Conservation (phyloP, 1,140 invertebrate species). For the Fopius arisanus region DNA sequence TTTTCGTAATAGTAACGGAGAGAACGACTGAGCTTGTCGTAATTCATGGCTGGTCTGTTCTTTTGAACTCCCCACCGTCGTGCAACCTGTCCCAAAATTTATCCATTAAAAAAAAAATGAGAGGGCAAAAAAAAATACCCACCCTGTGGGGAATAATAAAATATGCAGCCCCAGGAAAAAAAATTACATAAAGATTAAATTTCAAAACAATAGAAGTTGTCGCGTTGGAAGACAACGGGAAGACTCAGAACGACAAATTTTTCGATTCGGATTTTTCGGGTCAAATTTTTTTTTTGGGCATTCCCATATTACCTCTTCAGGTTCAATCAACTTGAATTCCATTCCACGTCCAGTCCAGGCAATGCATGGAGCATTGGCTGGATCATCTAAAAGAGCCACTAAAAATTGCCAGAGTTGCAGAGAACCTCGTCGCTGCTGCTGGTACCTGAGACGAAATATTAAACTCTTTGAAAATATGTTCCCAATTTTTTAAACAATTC, state of each 20-base stretch:
- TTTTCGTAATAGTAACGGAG: constrained; percentile 97
- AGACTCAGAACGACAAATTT: no score
- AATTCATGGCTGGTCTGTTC: constrained; percentile 96
- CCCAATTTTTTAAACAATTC: neutral
- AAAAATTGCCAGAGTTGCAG: constrained; percentile 95
- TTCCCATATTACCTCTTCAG: constrained; percentile 80
- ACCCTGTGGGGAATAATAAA: no score
- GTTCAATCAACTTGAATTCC: constrained; percentile 94
- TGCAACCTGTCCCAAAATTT: constrained; percentile 70
- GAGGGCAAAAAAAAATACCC: no score
- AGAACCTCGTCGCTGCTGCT: constrained; percentile 75
- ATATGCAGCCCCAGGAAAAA: no score
- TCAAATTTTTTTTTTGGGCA: neutral
- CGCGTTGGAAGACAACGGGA: no score
- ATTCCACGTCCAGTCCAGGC: constrained; percentile 94
- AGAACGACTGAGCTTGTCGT: constrained; percentile 93
- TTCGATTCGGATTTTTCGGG: no score
- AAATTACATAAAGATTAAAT: no score
- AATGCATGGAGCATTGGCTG: constrained; percentile 85
- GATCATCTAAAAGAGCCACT: constrained; percentile 87
- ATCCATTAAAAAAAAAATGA: neutral
- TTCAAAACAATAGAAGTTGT: no score
- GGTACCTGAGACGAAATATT: constrained; percentile 52
- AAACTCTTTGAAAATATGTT: neutral
- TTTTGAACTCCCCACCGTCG: constrained; percentile 85